Evolutionary conservation across 2,113 vertebrate species (phyloP).

Genomic region (Marmota flaviventris): DNA sequence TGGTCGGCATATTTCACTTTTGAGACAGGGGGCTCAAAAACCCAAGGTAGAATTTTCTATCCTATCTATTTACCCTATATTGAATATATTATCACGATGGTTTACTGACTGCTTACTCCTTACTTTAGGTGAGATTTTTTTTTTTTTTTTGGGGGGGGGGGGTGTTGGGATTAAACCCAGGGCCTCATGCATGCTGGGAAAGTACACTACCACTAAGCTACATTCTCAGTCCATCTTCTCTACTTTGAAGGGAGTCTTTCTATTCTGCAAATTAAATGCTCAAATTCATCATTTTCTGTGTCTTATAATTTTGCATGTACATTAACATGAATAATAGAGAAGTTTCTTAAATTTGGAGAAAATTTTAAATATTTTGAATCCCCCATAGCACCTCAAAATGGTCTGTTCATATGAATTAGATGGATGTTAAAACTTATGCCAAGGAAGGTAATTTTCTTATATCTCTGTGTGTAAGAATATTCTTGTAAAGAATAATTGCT

Average conservation of each 20-base stretch:
- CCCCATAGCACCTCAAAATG: neutral
- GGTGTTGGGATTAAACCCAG: too few relatives aligned
- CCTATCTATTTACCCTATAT: neutral
- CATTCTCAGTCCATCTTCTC: neutral
- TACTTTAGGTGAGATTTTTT: neutral
- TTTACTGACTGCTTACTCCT: neutral
- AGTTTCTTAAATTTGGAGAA: neutral
- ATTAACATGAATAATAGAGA: neutral
- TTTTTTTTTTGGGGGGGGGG: too few relatives aligned
- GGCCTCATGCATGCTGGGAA: too few relatives aligned
- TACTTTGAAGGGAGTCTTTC: neutral
- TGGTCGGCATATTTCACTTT: slow-evolving; percentile 64
- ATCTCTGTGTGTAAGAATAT: neutral
- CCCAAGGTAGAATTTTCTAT: neutral
- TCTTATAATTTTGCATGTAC: neutral
- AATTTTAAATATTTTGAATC: neutral
- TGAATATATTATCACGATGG: neutral
- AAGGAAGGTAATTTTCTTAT: neutral
- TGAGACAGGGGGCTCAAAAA: neutral
- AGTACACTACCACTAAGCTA: too few relatives aligned
- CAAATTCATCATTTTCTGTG: neutral
- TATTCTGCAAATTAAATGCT: neutral
- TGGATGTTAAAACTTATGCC: neutral
- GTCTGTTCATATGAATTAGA: neutral
- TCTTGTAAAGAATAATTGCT: neutral